These are phyloP conservation scores for Ceratoteleas bidentatus DNA, from an alignment of 1,140 invertebrate species.

Conservation along the genomic window DNA sequence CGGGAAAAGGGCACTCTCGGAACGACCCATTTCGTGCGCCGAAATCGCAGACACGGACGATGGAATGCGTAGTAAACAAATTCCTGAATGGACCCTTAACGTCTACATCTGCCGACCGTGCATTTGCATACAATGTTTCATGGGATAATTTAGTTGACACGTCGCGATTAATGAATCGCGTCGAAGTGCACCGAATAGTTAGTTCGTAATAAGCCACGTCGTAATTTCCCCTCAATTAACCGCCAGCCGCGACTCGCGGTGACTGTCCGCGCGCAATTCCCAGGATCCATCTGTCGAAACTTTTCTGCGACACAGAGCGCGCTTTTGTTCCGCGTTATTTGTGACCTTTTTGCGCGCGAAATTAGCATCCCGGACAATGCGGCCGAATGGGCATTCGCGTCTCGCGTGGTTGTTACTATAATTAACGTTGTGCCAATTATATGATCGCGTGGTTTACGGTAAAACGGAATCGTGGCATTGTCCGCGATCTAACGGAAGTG, in stretches of 20 bases:
- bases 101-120: constrained; percentile 31
- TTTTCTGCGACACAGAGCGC: constrained; percentile 22
- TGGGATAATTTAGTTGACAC: constrained; percentile 65
- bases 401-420: constrained; percentile 27
- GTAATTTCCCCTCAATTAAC: constrained; percentile 71
- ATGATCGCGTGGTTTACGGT: constrained; percentile 18
- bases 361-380: constrained; percentile 23
- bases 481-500: not conserved
- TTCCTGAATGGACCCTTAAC: constrained; percentile 33
- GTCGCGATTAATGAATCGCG: constrained; percentile 65
- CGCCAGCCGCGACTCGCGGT: constrained; percentile 50
- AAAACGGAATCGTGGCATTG: constrained; percentile 11
- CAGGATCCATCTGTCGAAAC: constrained; percentile 26
- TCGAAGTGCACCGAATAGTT: constrained; percentile 67
- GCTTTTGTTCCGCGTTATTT: constrained; percentile 38
- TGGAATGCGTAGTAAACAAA: constrained; percentile 8
- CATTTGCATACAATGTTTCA: constrained; percentile 59
- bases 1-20: no score
- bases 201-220: constrained; percentile 68
- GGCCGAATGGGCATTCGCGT: constrained; percentile 26
- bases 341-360: constrained; percentile 29
- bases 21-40: no score
- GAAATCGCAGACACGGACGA: no score
- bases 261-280: constrained; percentile 30
- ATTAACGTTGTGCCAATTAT: constrained; percentile 34